Conservation (phyloP, 2,888 invertebrate species). For the Coelopa pilipes region DNA sequence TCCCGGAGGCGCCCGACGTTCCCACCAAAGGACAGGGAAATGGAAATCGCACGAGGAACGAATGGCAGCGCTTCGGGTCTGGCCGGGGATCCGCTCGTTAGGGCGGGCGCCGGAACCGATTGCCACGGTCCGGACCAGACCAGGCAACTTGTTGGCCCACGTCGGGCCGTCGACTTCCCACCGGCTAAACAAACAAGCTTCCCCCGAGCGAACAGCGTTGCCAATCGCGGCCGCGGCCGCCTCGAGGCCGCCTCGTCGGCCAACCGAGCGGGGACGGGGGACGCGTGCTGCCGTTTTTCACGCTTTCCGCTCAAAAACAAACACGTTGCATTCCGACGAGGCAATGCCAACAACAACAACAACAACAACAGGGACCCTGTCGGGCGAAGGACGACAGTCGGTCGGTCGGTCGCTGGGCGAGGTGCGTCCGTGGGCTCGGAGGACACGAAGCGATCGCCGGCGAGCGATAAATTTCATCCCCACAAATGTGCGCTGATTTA, state of each 20-base stretch:
- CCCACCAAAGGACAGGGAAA: too few species aligned
- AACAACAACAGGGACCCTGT: background rate
- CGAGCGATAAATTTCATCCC: conserved; percentile 55
- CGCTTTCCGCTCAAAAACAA: conserved; percentile 30
- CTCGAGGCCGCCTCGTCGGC: background rate
- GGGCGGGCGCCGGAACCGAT: background rate
- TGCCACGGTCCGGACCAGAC: too few species aligned
- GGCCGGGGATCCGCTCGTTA: conserved; percentile 45
- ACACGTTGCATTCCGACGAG: conserved; percentile 15
- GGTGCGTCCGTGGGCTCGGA: conserved; percentile 6
- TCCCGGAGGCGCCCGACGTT: background rate
- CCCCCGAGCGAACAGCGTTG: background rate
- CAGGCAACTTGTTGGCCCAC: too few species aligned
- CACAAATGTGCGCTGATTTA: conserved; percentile 60
- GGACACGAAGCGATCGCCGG: conserved; percentile 38
- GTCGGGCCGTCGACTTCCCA: too few species aligned
- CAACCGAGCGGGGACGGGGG: background rate
- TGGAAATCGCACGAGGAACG: conserved; percentile 47
- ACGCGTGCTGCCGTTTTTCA: conserved; percentile 38
- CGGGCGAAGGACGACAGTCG: too few species aligned
- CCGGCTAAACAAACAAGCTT: too few species aligned
- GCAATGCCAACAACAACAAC: background rate
- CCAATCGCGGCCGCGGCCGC: background rate
- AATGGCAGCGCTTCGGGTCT: conserved; percentile 49
- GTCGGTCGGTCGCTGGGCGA: background rate